Evolutionary conservation across 1,140 invertebrate genomes (phyloP).

Genomic region (Trissolcus basalis): DNA sequence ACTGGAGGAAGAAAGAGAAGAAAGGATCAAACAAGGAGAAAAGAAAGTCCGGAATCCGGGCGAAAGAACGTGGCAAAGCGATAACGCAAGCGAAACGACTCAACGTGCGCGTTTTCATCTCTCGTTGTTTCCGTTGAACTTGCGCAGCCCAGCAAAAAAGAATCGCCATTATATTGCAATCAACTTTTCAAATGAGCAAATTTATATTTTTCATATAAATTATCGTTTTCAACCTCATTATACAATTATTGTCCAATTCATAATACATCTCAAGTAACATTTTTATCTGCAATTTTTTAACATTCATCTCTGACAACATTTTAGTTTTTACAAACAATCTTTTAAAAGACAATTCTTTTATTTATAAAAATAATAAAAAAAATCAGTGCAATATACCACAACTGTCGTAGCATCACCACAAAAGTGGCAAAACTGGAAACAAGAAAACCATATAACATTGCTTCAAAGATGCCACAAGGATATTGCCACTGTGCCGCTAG

Average conservation of each 20-base stretch:
- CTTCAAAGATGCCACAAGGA: conserved; percentile 5
- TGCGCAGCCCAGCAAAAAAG: not conserved
- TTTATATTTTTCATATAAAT: not conserved
- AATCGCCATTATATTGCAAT: conserved; percentile 4
- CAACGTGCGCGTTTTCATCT: conserved; percentile 3
- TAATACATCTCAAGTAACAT: too few species aligned
- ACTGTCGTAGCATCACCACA: conserved; percentile 3
- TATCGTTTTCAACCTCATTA: too few species aligned
- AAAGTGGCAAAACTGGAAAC: conserved; percentile 5
- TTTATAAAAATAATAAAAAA: too few species aligned
- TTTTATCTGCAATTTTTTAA: too few species aligned
- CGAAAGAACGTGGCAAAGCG: conserved; percentile 7
- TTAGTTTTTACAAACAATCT: too few species aligned
- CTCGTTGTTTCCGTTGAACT: conserved; percentile 8
- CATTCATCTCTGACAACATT: too few species aligned
- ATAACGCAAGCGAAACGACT: conserved; percentile 5
- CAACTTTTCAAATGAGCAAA: not conserved
- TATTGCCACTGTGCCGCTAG: conserved; percentile 5
- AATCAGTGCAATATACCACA: not conserved
- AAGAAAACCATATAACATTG: conserved; percentile 4
- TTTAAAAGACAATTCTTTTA: too few species aligned
- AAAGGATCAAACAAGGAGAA: not conserved
- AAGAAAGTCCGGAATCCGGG: conserved; percentile 6
- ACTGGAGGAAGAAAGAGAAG: conserved; percentile 1
- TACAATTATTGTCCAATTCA: too few species aligned